phyloP scores from a whole-genome alignment of 2,888 invertebrate genomes.

The Drosophila melanosoma region DNA sequence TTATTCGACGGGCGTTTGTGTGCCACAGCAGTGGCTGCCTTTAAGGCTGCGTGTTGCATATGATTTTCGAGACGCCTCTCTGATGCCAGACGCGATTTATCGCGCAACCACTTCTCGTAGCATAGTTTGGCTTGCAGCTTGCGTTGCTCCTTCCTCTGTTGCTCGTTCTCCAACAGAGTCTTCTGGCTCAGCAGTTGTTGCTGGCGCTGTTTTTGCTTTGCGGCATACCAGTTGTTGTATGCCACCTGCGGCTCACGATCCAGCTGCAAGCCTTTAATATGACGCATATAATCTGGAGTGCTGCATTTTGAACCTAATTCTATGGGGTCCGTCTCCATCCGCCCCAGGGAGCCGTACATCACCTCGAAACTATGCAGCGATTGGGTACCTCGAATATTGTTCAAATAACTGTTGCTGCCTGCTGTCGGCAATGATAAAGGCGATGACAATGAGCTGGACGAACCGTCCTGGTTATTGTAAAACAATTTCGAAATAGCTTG shows the following conservation, averaged over 20 bases:
- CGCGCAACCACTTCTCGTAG: constrained; percentile 78
- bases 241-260: constrained; percentile 70
- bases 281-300: constrained; percentile 33
- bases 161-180: constrained; percentile 45
- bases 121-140: constrained; percentile 69
- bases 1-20: background rate
- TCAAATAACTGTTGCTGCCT: background rate
- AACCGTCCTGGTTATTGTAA: constrained; percentile 10
- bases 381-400: background rate
- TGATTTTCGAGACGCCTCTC: constrained; percentile 31
- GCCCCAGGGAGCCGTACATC: constrained; percentile 29
- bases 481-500: constrained; percentile 1
- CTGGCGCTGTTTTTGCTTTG: constrained; percentile 67
- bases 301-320: constrained; percentile 62
- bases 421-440: constrained; percentile 45
- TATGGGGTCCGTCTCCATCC: constrained; percentile 57
- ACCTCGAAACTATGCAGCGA: constrained; percentile 40
- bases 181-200: constrained; percentile 38
- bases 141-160: constrained; percentile 57
- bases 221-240: constrained; percentile 80
- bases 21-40: background rate
- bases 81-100: constrained; percentile 56
- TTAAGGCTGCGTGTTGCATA: constrained; percentile 4
- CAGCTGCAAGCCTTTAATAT: constrained; percentile 29
- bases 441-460: constrained; percentile 27